Percentiles rank a stretch among this genome's conserved stretches.
phyloP scores from a whole-genome alignment of 2,113 vertebrate species.

The Apteryx mantelli region DNA sequence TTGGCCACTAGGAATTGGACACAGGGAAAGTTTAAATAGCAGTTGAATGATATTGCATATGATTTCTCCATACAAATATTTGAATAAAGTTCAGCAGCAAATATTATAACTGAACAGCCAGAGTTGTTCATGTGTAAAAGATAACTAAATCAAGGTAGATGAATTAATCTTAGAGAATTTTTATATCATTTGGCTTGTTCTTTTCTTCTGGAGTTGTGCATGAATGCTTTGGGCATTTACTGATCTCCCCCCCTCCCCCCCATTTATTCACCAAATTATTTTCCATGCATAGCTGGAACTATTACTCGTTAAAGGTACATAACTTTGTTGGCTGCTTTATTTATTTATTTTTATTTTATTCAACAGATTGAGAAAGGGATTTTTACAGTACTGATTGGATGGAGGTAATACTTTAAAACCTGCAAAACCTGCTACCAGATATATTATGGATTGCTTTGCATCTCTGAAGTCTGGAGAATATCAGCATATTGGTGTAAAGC shows the following conservation, averaged over 20 bases:
- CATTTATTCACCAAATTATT: background rate
- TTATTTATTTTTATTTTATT: background rate
- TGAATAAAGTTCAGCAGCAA: background rate
- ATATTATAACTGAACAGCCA: background rate
- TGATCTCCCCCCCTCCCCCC: background rate
- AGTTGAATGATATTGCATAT: background rate
- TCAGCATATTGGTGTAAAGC: background rate
- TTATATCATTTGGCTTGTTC: background rate
- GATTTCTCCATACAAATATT: background rate
- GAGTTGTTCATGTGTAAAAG: background rate
- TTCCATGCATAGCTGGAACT: background rate
- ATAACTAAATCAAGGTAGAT: background rate
- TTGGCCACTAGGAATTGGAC: background rate
- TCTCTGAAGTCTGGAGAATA: background rate
- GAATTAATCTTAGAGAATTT: background rate
- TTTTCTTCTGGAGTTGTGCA: background rate
- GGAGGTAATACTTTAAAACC: background rate
- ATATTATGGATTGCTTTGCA: background rate
- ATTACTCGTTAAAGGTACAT: background rate
- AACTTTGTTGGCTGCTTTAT: background rate
- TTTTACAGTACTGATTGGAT: background rate
- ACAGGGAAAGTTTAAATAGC: background rate
- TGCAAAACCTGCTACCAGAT: background rate
- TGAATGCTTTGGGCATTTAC: background rate
- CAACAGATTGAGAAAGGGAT: background rate